Percentiles rank a stretch among this genome's conserved stretches.
Conservation (phyloP, 2,797 vertebrate genomes). For the Semaprochilodus insignis region DNA sequence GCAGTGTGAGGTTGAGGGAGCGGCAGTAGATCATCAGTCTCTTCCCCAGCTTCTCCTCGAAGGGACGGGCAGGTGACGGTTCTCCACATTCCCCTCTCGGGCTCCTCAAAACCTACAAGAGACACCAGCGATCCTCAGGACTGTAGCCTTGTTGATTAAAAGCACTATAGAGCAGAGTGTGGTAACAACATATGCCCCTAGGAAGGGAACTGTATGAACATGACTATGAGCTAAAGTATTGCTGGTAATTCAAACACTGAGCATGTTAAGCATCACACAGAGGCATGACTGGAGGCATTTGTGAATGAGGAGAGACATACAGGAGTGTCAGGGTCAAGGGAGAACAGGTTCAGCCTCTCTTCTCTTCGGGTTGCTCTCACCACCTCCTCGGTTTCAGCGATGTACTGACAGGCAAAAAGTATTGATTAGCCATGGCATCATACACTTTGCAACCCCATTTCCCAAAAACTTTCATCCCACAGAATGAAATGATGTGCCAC, state of each 20-base stretch:
- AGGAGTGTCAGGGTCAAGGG: slow-evolving; percentile 91
- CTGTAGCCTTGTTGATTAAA: not conserved
- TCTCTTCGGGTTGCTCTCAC: slow-evolving; percentile 86
- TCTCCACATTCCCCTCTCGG: slow-evolving; percentile 84
- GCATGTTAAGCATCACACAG: not conserved
- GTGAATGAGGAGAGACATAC: slow-evolving; percentile 73
- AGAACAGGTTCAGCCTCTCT: slow-evolving; percentile 93
- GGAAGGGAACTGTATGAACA: no score
- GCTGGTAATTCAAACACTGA: not conserved
- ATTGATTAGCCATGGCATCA: not conserved
- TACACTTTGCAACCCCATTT: not conserved
- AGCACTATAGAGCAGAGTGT: not conserved
- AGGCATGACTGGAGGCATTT: not conserved
- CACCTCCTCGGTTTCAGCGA: slow-evolving; percentile 92
- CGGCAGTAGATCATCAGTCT: slow-evolving; percentile 90
- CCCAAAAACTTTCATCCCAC: no score
- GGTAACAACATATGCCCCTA: no score
- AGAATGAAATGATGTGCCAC: no score
- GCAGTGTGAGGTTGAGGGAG: slow-evolving; percentile 90
- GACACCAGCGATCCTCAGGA: not conserved
- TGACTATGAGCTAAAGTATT: no score
- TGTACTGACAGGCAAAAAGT: slow-evolving; percentile 79
- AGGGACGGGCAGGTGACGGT: slow-evolving; percentile 79
- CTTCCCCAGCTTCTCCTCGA: slow-evolving; percentile 91
- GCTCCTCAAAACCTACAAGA: slow-evolving; percentile 83